A percentile compares a stretch with the other conserved stretches of the same genome.
Conservation (phyloP, 2,113 vertebrate species). For the Pelusios castaneus region DNA sequence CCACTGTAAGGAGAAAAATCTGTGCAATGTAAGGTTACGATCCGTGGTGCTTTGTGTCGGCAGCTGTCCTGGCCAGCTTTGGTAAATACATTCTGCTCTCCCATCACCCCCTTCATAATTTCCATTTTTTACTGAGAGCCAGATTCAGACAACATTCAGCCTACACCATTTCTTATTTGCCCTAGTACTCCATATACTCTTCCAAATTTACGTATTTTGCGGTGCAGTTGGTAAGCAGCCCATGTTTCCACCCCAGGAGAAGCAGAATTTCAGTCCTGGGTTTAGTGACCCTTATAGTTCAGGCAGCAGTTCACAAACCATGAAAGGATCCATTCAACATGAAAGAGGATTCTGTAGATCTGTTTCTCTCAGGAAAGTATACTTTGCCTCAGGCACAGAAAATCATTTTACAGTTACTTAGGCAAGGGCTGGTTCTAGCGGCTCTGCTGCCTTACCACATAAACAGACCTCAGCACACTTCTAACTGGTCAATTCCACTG, state of each 20-base stretch:
- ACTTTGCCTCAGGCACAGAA: background rate
- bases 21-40: background rate
- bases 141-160: background rate
- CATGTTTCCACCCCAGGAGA: background rate
- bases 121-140: background rate
- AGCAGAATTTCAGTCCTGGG: background rate
- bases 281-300: background rate
- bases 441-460: fast-evolving
- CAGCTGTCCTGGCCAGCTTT: background rate
- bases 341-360: background rate
- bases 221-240: background rate
- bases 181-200: background rate
- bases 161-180: background rate
- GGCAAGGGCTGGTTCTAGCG: background rate
- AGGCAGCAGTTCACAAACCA: background rate
- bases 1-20: background rate
- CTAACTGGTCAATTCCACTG: background rate
- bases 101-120: background rate
- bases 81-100: background rate
- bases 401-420: fast-evolving
- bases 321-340: background rate
- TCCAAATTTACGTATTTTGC: background rate
- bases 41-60: fast-evolving
- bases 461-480: fast-evolving
- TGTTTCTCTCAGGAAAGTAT: background rate